phyloP scores from a whole-genome alignment of 2,113 vertebrate genomes.

The Brachyistius frenatus region DNA sequence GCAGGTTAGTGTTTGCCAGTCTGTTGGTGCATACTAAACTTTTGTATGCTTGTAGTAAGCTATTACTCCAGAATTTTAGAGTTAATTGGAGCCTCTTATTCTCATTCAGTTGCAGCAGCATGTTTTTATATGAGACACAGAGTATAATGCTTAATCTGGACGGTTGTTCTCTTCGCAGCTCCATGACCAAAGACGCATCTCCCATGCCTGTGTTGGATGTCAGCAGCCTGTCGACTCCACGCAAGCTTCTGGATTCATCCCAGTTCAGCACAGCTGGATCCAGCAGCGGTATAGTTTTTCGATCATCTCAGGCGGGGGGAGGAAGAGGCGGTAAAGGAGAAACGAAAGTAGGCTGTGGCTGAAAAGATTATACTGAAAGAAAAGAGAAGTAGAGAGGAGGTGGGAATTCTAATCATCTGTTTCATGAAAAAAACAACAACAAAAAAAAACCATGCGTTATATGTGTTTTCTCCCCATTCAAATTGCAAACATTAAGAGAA shows the following conservation, averaged over 20 bases:
- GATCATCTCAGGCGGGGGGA: background rate
- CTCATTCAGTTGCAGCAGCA: background rate
- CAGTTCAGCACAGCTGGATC: slow-evolving; percentile 89
- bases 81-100: background rate
- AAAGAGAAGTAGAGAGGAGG: background rate
- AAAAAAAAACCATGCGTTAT: no score
- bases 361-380: background rate
- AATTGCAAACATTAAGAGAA: slow-evolving; percentile 20
- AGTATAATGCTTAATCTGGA: background rate
- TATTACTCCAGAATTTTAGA: slow-evolving; percentile 11
- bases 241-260: slow-evolving; percentile 91
- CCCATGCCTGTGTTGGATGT: slow-evolving; percentile 88
- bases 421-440: slow-evolving; percentile 1
- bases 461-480: slow-evolving; percentile 14
- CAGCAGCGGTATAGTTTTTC: slow-evolving; percentile 83
- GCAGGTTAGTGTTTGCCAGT: slow-evolving; percentile 28
- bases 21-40: slow-evolving; percentile 33
- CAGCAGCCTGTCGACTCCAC: slow-evolving; percentile 91
- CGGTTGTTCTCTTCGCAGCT: slow-evolving; percentile 73
- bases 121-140: background rate
- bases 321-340: background rate
- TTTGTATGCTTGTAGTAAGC: slow-evolving; percentile 11
- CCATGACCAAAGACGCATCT: slow-evolving; percentile 88
- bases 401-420: background rate
- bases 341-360: background rate